These are phyloP conservation scores for Rhizoglyphus robini DNA, from an alignment of 1,140 invertebrate genomes.

Conservation along the genomic window DNA sequence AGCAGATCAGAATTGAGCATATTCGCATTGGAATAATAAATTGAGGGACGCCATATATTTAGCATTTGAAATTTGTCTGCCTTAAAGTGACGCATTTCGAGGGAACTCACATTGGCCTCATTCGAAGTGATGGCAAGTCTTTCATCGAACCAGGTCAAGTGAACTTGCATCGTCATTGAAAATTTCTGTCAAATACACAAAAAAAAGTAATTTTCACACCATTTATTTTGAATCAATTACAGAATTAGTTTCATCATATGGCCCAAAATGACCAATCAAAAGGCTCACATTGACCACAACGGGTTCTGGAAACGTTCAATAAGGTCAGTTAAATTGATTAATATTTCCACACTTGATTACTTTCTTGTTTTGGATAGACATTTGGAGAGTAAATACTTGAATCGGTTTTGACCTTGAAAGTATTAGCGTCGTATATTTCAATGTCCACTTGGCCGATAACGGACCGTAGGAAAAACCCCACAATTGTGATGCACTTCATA, in stretches of 20 bases:
- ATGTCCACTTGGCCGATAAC: no score
- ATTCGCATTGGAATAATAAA: not conserved
- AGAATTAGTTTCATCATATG: constrained; percentile 11
- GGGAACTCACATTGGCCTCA: not conserved
- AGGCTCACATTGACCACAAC: not conserved
- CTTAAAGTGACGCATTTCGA: not conserved
- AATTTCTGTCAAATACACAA: no score
- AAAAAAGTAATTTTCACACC: no score
- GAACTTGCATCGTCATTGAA: not conserved
- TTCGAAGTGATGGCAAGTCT: not conserved
- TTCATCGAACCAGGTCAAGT: not conserved
- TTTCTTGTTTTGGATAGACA: not conserved
- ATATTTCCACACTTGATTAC: not conserved
- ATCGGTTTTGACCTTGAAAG: not conserved
- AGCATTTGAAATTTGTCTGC: not conserved
- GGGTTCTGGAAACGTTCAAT: not conserved
- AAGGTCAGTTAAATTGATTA: not conserved
- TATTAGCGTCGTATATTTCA: not conserved
- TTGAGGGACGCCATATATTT: not conserved
- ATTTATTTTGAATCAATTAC: no score
- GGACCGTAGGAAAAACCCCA: no score
- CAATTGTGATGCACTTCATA: no score
- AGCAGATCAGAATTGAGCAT: not conserved
- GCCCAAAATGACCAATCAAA: constrained; percentile 1
- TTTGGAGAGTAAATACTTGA: not conserved